Percentiles rank a stretch among this genome's conserved stretches.
These are phyloP conservation scores for Darevskia mixta DNA, from an alignment of 2,797 vertebrate species.

Conservation along the genomic window DNA sequence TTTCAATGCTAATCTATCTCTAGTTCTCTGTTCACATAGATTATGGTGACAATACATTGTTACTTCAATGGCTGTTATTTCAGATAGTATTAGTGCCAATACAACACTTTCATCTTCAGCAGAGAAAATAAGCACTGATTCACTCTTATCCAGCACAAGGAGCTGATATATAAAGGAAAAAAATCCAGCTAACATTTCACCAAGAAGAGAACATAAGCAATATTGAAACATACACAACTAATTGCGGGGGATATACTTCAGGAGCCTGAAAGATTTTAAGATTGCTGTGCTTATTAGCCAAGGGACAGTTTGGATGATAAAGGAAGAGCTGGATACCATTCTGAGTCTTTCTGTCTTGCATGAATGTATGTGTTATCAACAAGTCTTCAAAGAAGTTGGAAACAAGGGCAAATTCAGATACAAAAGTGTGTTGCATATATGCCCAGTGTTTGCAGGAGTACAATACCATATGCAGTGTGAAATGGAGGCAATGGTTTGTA, in stretches of 20 bases:
- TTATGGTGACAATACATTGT: neutral
- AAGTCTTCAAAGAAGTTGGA: neutral
- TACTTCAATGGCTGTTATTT: neutral
- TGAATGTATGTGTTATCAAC: neutral
- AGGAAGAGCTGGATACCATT: neutral
- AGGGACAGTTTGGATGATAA: neutral
- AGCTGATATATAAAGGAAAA: neutral
- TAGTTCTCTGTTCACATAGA: neutral
- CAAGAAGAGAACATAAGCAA: neutral
- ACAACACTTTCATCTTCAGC: neutral
- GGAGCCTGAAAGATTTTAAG: neutral
- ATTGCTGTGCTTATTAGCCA: neutral
- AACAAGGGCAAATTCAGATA: neutral
- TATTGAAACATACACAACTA: neutral
- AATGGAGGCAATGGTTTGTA: neutral
- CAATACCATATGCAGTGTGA: neutral
- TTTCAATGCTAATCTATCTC: neutral
- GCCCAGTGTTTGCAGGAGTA: neutral
- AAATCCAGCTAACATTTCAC: neutral
- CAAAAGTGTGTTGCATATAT: neutral
- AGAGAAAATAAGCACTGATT: neutral
- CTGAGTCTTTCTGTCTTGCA: neutral
- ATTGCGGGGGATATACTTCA: neutral
- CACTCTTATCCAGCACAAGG: neutral
- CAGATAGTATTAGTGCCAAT: neutral